Evolutionary conservation across 2,797 vertebrate species (phyloP).

Genomic region (Anguilla megastoma): DNA sequence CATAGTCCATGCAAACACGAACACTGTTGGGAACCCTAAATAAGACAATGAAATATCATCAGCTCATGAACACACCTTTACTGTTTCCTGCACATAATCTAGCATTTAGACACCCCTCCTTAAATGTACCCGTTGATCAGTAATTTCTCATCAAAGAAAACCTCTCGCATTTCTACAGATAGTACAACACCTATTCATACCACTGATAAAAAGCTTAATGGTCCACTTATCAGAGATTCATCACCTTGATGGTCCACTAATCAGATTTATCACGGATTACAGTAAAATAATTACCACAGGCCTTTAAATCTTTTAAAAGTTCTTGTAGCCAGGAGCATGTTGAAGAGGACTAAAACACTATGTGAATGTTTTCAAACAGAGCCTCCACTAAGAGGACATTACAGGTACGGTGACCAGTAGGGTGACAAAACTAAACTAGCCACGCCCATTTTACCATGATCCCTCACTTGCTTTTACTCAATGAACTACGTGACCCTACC

Average conservation of each 20-base stretch:
- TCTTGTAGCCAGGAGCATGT: not conserved
- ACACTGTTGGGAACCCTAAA: constrained; percentile 82
- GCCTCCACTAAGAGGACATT: too few species aligned
- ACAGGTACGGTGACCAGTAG: too few species aligned
- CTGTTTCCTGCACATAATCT: not conserved
- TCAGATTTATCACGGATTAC: not conserved
- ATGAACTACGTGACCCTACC: too few species aligned
- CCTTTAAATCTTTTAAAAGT: not conserved
- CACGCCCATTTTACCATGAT: too few species aligned
- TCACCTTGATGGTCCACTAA: too few species aligned
- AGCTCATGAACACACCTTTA: not conserved
- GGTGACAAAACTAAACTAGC: too few species aligned
- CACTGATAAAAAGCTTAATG: not conserved
- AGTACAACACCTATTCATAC: not conserved
- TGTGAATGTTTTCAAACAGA: too few species aligned
- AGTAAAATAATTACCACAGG: not conserved
- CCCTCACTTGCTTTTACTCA: too few species aligned
- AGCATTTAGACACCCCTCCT: not conserved
- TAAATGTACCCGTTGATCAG: not conserved
- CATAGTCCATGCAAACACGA: constrained; percentile 79
- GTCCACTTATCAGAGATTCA: too few species aligned
- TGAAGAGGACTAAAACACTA: too few species aligned
- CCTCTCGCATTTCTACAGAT: not conserved
- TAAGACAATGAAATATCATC: constrained; percentile 32
- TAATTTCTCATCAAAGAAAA: not conserved